A percentile compares a stretch with the other conserved stretches of the same genome.
phyloP scores from a whole-genome alignment of 2,888 invertebrate genomes.

The Calephelis perditalis region DNA sequence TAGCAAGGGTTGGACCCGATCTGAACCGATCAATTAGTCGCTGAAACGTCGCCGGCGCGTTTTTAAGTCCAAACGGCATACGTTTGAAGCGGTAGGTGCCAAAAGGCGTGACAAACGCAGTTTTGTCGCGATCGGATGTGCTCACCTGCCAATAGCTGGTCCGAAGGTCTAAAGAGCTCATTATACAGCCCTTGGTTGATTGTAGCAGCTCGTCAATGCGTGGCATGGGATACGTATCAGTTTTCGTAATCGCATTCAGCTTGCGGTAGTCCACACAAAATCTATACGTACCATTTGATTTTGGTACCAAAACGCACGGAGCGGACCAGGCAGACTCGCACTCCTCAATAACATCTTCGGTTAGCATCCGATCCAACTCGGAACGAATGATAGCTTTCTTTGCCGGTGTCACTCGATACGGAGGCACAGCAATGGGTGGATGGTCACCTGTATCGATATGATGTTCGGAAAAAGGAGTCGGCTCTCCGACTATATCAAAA shows the following conservation, averaged over 20 bases:
- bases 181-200: not conserved
- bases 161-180: no score
- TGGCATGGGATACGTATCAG: constrained; percentile 9
- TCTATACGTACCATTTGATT: constrained; percentile 18
- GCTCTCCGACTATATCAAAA: no score
- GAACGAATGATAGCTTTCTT: constrained; percentile 29
- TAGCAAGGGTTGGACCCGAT: no score
- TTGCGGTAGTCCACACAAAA: constrained; percentile 25
- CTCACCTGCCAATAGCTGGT: constrained; percentile 33
- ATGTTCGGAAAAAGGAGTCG: constrained; percentile 27
- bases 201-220: constrained; percentile 9
- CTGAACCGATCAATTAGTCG: constrained; percentile 29
- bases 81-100: constrained; percentile 34
- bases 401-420: constrained; percentile 26
- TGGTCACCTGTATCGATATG: constrained; percentile 37
- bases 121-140: not conserved
- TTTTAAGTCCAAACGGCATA: constrained; percentile 37
- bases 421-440: constrained; percentile 26
- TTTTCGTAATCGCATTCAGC: constrained; percentile 22
- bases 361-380: constrained; percentile 26
- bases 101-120: constrained; percentile 23
- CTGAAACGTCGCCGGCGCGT: constrained; percentile 40
- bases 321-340: constrained; percentile 29
- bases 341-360: constrained; percentile 38
- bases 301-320: constrained; percentile 20